Evolutionary conservation across 1,140 invertebrate species (phyloP), one percentile per base, ranked within the genome.

Genomic region (Apis dorsata): DNA sequence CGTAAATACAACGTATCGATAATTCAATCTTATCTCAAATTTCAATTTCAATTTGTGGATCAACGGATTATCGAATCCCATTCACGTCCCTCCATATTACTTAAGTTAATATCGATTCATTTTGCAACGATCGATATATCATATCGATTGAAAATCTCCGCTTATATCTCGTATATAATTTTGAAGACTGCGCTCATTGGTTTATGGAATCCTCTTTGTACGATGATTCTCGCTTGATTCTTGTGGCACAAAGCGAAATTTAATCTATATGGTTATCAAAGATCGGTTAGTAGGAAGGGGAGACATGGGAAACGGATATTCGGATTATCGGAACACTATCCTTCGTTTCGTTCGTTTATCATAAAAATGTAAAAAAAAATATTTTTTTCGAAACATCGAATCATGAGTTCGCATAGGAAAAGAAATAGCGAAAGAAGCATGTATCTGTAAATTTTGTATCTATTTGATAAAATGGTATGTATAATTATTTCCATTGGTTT

Each of bases 91-190:
- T 70, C 51, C 21, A 15, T 66, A 65, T 62, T 70, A 44, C 55
- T 28, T 66, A 85, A 81, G 84, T 77, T 63, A 77, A 84, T 77
- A 19, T 28, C 63, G 51, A 74, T 15, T 49, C 73, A 28, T 57
- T 34, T 44, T 63, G n/a, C 24, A 66, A 8, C 65, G 34, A 63
- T 66, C 65, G 49, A 60, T 66, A 59, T 55, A 55, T 15, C 59
- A 59, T 62, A 53, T 15, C 71, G 77, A 76, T 74, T 76, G 44
- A 76, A 80, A 83, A 84, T 86, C 83, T 86, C 65, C 80, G 62
- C 79, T 71, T 77, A 44, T 44, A 81, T 68, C 79, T 68, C 44
- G 19, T 44, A 24, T 24, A 17, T 68, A 28, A n/a, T 86, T 34
- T 59, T 28, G 17, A 82, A 66, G 73, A 70, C 34, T 11, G n/a